A percentile compares a stretch with the other conserved stretches of the same genome.
These are phyloP conservation scores for Diarsia brunnea DNA, from an alignment of 2,888 invertebrate genomes.

Conservation along the genomic window DNA sequence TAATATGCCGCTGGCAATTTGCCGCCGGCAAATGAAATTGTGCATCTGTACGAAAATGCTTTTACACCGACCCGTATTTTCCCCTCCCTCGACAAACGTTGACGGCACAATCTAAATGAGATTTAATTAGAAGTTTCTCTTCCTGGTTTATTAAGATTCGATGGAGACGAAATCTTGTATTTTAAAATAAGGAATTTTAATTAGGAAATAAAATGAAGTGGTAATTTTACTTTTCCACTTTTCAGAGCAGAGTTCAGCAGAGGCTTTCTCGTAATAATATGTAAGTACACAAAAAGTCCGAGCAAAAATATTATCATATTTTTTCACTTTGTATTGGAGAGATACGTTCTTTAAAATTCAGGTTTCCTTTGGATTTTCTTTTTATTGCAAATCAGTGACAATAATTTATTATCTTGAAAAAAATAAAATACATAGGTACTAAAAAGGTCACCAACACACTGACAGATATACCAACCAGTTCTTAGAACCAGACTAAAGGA, in stretches of 20 bases:
- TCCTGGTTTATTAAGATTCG: conserved; percentile 15
- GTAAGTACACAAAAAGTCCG: background rate
- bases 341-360: background rate
- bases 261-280: background rate
- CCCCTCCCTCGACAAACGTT: conserved; percentile 38
- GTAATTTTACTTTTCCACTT: background rate
- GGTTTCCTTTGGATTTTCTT: background rate
- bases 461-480: background rate
- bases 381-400: background rate
- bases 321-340: background rate
- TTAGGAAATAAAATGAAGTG: background rate
- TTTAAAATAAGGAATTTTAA: background rate
- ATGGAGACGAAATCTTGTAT: conserved; percentile 14
- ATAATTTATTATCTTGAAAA: background rate
- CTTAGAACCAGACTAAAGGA: background rate
- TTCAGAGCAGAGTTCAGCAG: background rate
- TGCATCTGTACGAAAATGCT: conserved; percentile 65
- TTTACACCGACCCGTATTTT: conserved; percentile 55
- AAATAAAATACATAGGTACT: background rate
- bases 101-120: conserved; percentile 48
- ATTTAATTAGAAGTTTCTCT: conserved; percentile 54
- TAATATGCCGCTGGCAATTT: conserved; percentile 60
- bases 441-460: background rate
- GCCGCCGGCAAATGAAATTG: conserved; percentile 60
- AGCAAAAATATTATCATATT: background rate